These are phyloP conservation scores for Ginglymostoma cirratum DNA, from an alignment of 2,113 vertebrate genomes.

Conservation along the genomic window DNA sequence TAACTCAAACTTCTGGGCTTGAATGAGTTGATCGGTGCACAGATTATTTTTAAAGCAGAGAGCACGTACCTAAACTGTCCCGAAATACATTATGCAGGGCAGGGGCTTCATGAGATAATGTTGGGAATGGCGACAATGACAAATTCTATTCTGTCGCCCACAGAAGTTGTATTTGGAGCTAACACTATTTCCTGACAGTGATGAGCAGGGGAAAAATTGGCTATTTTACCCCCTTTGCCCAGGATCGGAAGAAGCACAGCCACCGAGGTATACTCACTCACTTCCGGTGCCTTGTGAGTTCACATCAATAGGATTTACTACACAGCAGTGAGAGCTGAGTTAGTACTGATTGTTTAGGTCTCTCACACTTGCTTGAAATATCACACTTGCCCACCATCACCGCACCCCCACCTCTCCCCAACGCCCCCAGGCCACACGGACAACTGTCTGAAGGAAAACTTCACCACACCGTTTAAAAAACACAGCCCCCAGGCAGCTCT, in stretches of 20 bases:
- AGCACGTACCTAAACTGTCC: not conserved
- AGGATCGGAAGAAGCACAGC: not conserved
- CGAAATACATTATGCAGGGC: not conserved
- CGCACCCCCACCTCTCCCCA: no score
- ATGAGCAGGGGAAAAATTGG: not conserved
- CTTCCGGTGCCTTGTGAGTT: not conserved
- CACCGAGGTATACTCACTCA: not conserved
- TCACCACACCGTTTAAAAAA: not conserved
- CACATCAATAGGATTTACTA: not conserved
- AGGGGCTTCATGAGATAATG: not conserved
- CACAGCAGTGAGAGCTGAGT: not conserved
- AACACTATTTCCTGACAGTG: not conserved
- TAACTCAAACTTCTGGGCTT: not conserved
- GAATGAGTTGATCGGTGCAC: not conserved
- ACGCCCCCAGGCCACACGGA: not conserved
- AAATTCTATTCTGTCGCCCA: not conserved
- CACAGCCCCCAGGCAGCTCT: not conserved
- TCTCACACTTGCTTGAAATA: not conserved
- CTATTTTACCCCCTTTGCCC: not conserved
- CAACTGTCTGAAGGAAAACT: not conserved
- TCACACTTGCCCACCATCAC: not conserved
- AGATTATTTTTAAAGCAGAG: not conserved
- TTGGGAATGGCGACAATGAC: not conserved
- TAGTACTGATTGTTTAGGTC: not conserved
- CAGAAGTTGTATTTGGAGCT: not conserved